Evolutionary conservation across 2,797 vertebrate genomes (phyloP).

Genomic region (Channa striata): DNA sequence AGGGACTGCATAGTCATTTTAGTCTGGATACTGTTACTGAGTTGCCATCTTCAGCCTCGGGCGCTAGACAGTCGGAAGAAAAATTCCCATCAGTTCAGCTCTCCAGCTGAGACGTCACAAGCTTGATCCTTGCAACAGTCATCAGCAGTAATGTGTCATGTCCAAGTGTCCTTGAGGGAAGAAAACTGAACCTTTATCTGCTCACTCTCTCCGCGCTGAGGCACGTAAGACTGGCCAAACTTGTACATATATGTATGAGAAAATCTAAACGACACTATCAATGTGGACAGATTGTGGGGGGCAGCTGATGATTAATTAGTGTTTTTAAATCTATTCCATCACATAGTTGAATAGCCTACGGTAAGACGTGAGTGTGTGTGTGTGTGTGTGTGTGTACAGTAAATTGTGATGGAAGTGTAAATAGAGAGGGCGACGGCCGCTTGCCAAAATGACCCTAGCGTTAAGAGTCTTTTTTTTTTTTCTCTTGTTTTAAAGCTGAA

Average conservation of each 20-base stretch:
- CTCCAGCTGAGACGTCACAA: constrained; percentile 73
- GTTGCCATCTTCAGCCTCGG: constrained; percentile 33
- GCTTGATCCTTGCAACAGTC: constrained; percentile 67
- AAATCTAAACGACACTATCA: constrained; percentile 58
- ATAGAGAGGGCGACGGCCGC: constrained; percentile 54
- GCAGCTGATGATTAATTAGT: constrained; percentile 66
- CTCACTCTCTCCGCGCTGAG: constrained; percentile 50
- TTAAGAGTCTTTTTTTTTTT: constrained; percentile 24
- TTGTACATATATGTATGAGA: constrained; percentile 40
- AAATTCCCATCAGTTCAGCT: constrained; percentile 65
- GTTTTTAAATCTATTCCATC: constrained; percentile 72
- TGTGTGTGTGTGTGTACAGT: constrained; percentile 54
- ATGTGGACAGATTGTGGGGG: constrained; percentile 34
- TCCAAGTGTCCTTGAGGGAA: constrained; percentile 76
- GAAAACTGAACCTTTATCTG: constrained; percentile 66
- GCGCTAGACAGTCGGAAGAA: constrained; percentile 50
- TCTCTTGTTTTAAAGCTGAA: constrained; percentile 41
- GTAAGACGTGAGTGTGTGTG: constrained; percentile 36
- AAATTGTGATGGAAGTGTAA: constrained; percentile 72
- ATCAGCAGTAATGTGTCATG: constrained; percentile 77
- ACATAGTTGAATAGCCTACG: constrained; percentile 66
- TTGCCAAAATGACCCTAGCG: constrained; percentile 68
- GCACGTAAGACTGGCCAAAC: constrained; percentile 27
- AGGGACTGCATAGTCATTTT: constrained; percentile 45
- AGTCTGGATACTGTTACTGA: constrained; percentile 37